These are phyloP conservation scores for Polyploca ridens DNA, from an alignment of 2,888 invertebrate genomes.

Conservation along the genomic window DNA sequence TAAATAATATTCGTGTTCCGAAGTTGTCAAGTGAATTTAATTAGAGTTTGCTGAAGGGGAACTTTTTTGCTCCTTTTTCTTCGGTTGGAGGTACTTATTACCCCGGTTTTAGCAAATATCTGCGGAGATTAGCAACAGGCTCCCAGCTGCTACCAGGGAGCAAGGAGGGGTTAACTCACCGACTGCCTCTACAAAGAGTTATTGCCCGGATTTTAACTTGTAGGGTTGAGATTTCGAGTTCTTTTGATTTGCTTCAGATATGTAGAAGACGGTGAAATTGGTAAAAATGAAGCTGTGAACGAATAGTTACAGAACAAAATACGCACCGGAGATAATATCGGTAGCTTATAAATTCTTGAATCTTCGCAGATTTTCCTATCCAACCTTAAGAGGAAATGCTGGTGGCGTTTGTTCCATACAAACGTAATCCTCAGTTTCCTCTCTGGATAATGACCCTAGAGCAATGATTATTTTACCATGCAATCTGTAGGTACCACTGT, in stretches of 20 bases:
- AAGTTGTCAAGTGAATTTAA: not conserved
- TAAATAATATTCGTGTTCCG: not conserved
- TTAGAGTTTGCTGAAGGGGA: conserved; percentile 4
- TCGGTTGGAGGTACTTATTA: conserved; percentile 15
- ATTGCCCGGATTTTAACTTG: conserved; percentile 16
- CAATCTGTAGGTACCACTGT: too few relatives aligned
- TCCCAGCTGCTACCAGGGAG: conserved; percentile 29
- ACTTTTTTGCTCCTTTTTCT: conserved; percentile 14
- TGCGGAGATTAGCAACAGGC: conserved; percentile 43
- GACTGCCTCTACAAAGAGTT: conserved; percentile 34
- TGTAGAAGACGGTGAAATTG: too few relatives aligned
- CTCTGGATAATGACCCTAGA: too few relatives aligned
- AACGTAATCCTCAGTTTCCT: too few relatives aligned
- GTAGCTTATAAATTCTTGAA: too few relatives aligned
- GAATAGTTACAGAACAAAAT: too few relatives aligned
- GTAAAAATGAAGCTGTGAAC: too few relatives aligned
- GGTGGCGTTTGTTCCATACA: too few relatives aligned
- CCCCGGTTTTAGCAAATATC: conserved; percentile 16
- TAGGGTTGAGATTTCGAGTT: not conserved
- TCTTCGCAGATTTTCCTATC: too few relatives aligned
- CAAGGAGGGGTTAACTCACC: conserved; percentile 30
- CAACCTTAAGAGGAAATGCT: not conserved
- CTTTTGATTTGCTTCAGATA: too few relatives aligned
- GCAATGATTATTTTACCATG: too few relatives aligned
- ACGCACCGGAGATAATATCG: too few relatives aligned